Evolutionary conservation across 2,888 invertebrate genomes (phyloP).

Genomic region (Hyles lineata): DNA sequence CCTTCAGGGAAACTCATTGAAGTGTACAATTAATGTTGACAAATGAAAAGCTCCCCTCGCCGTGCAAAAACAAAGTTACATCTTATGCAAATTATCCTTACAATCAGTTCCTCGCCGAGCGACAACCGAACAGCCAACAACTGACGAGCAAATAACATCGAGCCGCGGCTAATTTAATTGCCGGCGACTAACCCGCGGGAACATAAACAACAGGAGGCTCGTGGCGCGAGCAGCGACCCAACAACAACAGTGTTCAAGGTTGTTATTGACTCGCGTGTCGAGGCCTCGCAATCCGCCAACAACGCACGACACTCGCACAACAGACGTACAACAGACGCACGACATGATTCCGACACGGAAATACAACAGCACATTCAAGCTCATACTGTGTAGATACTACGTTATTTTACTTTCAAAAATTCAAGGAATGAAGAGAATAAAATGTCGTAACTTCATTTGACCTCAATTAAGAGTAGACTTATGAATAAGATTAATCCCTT

Average conservation of each 20-base stretch:
- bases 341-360: not conserved
- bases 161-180: not conserved
- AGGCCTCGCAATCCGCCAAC: not conserved
- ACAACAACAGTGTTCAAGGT: not conserved
- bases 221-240: not conserved
- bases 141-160: not conserved
- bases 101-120: not conserved
- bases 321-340: not conserved
- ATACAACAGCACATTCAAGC: not conserved
- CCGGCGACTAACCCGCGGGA: not conserved
- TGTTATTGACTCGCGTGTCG: not conserved
- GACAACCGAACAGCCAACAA: not conserved
- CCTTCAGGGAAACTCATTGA: slow-evolving; percentile 1
- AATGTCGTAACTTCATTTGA: too few species aligned
- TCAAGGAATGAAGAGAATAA: too few species aligned
- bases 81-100: not conserved
- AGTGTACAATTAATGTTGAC: not conserved
- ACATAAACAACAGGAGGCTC: not conserved
- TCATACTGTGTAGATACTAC: not conserved
- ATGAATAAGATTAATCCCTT: too few species aligned
- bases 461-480: too few species aligned
- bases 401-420: too few species aligned
- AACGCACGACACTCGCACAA: not conserved
- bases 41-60: not conserved
- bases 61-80: not conserved